Evolutionary conservation across 2,113 vertebrate species (phyloP), one percentile per base, ranked within the genome.

Genomic region (Myotis brandtii): DNA sequence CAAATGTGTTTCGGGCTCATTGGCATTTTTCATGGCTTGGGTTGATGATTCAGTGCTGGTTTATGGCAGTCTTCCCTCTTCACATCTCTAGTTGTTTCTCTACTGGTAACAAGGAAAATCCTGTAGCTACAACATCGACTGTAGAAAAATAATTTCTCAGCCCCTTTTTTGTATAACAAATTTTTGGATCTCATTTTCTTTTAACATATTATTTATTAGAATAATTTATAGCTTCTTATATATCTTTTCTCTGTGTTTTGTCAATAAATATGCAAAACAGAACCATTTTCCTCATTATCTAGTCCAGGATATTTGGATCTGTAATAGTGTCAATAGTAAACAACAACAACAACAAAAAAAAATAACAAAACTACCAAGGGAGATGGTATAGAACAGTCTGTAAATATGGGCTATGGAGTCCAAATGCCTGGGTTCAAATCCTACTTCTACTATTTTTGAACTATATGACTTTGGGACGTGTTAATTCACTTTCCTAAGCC

Each of bases 41-140:
- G 54, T 93, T 56, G 30, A 86, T 84, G 81, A 73, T 95, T 93
- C 27, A 54, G 56, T 9, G 13, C 27, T 89, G 59, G 73, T 89
- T 93, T 89, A 92, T 93, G n/a, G 25, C 14, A 80, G 27, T 12
- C 11, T 43, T 96, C 6, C 10, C 43, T 77, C 23, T 95, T 83
- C 20, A 52, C 13, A 32, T 56, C 40, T 96, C 67, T 95, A 20
- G 18, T 34, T 93, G 40, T 87, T 95, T 96, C 34, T 95, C 52
- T 59, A 59, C 12, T 50, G 43, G 34, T 77, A 91, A 86, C 18
- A 91, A 86, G 64, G 80, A 80, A 94, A 92, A 91, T 72, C 64
- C 40, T 67, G 1, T 5, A 50, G 40, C n/a, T 84, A 43, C 13
- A 37, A 14, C 10, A 75, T 70, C 73, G 40, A 64, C 17, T 46